Base-by-base conservation (phyloP, 2,797 vertebrate genomes). In the Enteromius fasciolatus region DNA sequence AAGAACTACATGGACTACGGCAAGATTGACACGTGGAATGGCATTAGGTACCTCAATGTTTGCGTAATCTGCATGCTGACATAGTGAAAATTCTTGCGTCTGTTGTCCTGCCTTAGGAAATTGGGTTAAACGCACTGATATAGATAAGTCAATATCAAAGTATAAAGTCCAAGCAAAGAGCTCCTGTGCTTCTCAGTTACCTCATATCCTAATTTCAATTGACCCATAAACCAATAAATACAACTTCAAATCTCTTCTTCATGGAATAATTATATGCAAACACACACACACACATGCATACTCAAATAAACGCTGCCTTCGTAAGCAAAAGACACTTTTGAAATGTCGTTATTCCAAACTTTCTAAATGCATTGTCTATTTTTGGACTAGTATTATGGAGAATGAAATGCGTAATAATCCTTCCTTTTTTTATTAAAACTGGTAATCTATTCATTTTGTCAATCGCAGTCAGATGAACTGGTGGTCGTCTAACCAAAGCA, bases 401-500 rank as follows among this genome's bases (percentile, higher is more conserved):
- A 52, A 36, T 28, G 25, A 28, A 77, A 14, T 20, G 2, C 23
- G 4, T 48, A 23, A 23, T 15, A 39, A 72, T 50, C 17, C 17
- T 3, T 31, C 0, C 28, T 33, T 52, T 72, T 73, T n/a, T 11
- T 28, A 12, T 50, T 20, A 6, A 25, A 48, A 48, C 44, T 20
- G 3, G 15, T 11, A 17, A 50, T 63, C 28, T 50, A 1, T 81
- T 50, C 0, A 6, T 70, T 44, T 50, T 72, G 3, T 48, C 18
- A 2, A n/a, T 39, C 4, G 3, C 63, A 89, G 88, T 39, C 52
- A 93, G 79, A 95, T 96, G 94, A 90, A 91, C 0, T 96, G 94
- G 94, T 96, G 95, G 95, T 95, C 95, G 0, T 95, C 95, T 61
- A 92, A 95, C 73, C 93, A 94, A 90, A 96, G 95, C 87, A 96